Conservation (phyloP, 2,888 invertebrate species). For the Hypena proboscidalis region DNA sequence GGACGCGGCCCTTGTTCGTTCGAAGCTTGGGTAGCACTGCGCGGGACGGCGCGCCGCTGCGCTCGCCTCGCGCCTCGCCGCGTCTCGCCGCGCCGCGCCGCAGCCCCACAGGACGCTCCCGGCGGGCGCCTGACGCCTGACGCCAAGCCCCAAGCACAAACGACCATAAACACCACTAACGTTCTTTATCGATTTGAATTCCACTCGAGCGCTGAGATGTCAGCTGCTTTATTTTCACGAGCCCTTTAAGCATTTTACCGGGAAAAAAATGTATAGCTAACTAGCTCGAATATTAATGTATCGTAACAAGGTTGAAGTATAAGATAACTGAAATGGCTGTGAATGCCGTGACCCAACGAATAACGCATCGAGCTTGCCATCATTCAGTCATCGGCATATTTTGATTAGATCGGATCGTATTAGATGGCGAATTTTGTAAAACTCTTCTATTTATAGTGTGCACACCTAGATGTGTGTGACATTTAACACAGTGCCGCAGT, state of each 20-base stretch:
- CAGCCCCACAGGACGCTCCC: background rate
- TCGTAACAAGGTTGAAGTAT: too few species aligned
- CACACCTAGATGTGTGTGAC: too few species aligned
- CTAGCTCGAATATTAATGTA: too few species aligned
- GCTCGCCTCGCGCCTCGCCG: background rate
- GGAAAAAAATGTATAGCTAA: too few species aligned
- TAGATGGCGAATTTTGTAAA: too few species aligned
- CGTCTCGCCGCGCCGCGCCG: background rate
- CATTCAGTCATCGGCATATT: too few species aligned
- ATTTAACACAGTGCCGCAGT: too few species aligned
- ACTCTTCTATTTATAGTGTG: too few species aligned
- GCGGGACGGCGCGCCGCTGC: constrained; percentile 1
- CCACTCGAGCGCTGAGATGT: constrained; percentile 2
- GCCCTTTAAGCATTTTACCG: background rate
- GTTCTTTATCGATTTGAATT: constrained; percentile 21
- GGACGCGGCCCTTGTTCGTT: constrained; percentile 17
- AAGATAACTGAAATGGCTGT: too few species aligned
- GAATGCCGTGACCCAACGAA: too few species aligned
- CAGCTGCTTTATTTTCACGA: constrained; percentile 3
- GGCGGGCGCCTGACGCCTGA: background rate
- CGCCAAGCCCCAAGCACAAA: constrained; percentile 12
- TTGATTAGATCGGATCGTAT: too few species aligned
- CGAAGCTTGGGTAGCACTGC: constrained; percentile 32
- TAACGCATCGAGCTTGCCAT: too few species aligned
- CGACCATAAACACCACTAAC: constrained; percentile 25